phyloP scores from a whole-genome alignment of 2,888 invertebrate genomes.

The Clostera curtula region DNA sequence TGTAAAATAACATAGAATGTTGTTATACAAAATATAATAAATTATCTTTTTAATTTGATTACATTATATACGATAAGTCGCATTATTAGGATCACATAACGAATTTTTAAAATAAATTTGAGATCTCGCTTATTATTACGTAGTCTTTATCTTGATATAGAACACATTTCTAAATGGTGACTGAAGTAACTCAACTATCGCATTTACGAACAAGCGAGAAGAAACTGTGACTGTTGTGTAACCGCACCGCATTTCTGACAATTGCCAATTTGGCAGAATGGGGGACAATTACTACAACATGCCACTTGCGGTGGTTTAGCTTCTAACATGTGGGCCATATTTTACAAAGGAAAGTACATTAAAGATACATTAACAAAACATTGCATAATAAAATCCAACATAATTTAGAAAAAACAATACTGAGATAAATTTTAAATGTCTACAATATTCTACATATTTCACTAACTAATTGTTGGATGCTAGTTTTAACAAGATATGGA shows the following conservation, averaged over 20 bases:
- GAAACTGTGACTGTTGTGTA: slow-evolving; percentile 29
- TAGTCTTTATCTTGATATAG: slow-evolving; percentile 73
- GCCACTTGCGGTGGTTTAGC: slow-evolving; percentile 24
- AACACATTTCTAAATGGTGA: slow-evolving; percentile 69
- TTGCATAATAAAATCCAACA: not conserved
- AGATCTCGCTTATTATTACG: slow-evolving; percentile 75
- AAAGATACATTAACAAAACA: not conserved
- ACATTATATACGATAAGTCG: slow-evolving; percentile 63
- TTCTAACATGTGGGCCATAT: slow-evolving; percentile 40
- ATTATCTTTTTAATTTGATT: slow-evolving; percentile 67
- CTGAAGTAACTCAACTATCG: slow-evolving; percentile 63
- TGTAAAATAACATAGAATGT: slow-evolving; percentile 73
- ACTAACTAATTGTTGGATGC: too few relatives aligned
- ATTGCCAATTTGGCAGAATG: too few relatives aligned
- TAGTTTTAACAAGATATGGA: slow-evolving; percentile 31
- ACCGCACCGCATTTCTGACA: too few relatives aligned
- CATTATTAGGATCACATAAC: slow-evolving; percentile 70
- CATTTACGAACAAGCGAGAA: slow-evolving; percentile 66
- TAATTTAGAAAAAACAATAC: not conserved
- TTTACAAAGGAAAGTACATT: slow-evolving; percentile 5
- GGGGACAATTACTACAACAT: slow-evolving; percentile 1
- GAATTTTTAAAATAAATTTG: slow-evolving; percentile 72
- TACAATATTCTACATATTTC: too few relatives aligned
- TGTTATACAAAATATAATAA: slow-evolving; percentile 73
- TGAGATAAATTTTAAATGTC: too few relatives aligned